phyloP scores from a whole-genome alignment of 2,888 invertebrate genomes.

The Caradrina kadenii region DNA sequence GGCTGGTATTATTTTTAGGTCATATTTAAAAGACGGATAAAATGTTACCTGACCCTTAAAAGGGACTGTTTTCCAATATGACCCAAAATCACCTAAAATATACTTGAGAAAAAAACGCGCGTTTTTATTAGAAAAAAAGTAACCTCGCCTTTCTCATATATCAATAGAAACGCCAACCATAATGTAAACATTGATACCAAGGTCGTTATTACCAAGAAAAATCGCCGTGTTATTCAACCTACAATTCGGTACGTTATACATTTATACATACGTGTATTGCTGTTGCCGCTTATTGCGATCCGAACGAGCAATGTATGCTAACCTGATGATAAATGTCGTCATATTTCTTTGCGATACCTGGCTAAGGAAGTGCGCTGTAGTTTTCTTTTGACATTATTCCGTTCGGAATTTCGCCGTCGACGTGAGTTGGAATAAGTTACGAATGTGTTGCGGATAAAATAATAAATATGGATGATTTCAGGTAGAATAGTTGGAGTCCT shows the following conservation, averaged over 20 bases:
- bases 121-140: slow-evolving; percentile 41
- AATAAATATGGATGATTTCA: slow-evolving; percentile 25
- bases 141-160: slow-evolving; percentile 38
- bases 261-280: slow-evolving; percentile 40
- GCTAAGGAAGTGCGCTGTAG: slow-evolving; percentile 52
- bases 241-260: slow-evolving; percentile 42
- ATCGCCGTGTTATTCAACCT: slow-evolving; percentile 56
- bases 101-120: slow-evolving; percentile 27
- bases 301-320: slow-evolving; percentile 56
- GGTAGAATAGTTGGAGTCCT: neutral
- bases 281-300: slow-evolving; percentile 43
- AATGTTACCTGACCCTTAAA: neutral
- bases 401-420: slow-evolving; percentile 28
- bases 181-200: slow-evolving; percentile 63
- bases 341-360: slow-evolving; percentile 57
- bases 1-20: too few relatives aligned
- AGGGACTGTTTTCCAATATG: slow-evolving; percentile 3
- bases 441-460: slow-evolving; percentile 32
- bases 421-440: slow-evolving; percentile 30
- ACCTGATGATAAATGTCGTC: slow-evolving; percentile 59
- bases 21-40: neutral
- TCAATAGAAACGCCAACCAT: slow-evolving; percentile 46
- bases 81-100: slow-evolving; percentile 16
- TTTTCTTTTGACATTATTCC: slow-evolving; percentile 49
- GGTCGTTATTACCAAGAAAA: slow-evolving; percentile 59